Percentiles rank a stretch among this genome's conserved stretches.
These are phyloP conservation scores for Sarcophaga carnaria DNA, from an alignment of 2,888 invertebrate species.

Conservation along the genomic window DNA sequence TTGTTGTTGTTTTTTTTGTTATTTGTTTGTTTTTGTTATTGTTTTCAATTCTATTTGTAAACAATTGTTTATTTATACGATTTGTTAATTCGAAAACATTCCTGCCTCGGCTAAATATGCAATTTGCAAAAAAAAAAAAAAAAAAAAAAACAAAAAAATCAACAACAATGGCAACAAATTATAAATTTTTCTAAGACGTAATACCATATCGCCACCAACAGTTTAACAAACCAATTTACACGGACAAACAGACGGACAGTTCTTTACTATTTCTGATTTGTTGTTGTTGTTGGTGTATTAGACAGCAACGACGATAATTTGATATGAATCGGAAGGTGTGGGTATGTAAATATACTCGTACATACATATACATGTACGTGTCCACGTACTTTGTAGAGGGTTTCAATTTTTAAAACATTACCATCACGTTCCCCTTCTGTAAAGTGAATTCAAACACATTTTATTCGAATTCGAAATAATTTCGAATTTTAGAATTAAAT, in stretches of 20 bases:
- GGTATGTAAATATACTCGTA: neutral
- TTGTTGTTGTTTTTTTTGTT: neutral
- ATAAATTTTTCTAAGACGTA: constrained; percentile 33
- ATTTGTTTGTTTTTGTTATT: neutral
- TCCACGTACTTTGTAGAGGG: neutral
- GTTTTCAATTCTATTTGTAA: constrained; percentile 34
- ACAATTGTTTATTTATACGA: constrained; percentile 33
- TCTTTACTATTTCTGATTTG: neutral
- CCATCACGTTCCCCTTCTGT: too few species aligned
- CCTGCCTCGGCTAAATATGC: constrained; percentile 12
- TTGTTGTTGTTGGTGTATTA: neutral
- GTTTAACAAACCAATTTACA: constrained; percentile 15
- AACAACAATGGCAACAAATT: neutral
- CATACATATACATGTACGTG: neutral
- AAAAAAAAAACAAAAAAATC: too few species aligned
- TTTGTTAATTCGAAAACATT: constrained; percentile 17
- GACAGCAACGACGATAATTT: neutral
- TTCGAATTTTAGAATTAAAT: too few species aligned
- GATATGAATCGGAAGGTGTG: neutral
- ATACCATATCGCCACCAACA: neutral
- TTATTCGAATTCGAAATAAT: too few species aligned
- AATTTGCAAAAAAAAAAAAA: constrained; percentile 17
- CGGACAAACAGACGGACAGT: neutral
- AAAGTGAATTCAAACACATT: too few species aligned
- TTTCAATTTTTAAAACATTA: too few species aligned